Percentiles rank a stretch among this genome's conserved stretches.
phyloP scores from a whole-genome alignment of 23 tunicate genomes.

The Phallusia fumigata region DNA sequence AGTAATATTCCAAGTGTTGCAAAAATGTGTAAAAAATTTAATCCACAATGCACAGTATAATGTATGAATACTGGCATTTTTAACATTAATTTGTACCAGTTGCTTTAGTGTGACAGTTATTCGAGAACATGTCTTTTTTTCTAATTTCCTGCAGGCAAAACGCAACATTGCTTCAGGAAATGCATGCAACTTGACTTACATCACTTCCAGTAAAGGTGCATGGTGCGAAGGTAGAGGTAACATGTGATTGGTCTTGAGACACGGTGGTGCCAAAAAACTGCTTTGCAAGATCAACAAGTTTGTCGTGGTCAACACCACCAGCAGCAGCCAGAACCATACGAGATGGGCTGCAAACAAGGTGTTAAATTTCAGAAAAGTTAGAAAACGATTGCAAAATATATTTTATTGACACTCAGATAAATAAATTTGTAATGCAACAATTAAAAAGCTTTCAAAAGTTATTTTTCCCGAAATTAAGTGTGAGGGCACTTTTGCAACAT shows the following conservation, averaged over 20 bases:
- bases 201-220: constrained; percentile 90
- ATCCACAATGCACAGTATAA: too few relatives aligned
- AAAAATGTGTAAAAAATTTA: too few relatives aligned
- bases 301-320: constrained; percentile 98
- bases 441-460: too few relatives aligned
- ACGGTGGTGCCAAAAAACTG: constrained; percentile 67
- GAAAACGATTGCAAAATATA: neutral
- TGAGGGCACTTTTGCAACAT: too few relatives aligned
- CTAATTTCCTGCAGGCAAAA: neutral
- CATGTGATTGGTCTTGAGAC: neutral
- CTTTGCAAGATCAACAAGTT: constrained; percentile 88
- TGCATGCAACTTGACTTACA: constrained; percentile 18
- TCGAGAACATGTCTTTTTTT: too few relatives aligned
- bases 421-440: too few relatives aligned
- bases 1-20: too few relatives aligned
- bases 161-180: neutral
- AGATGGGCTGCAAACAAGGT: constrained; percentile 60
- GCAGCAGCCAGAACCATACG: constrained; percentile 98
- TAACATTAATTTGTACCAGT: too few relatives aligned
- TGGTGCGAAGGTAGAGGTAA: constrained; percentile 20
- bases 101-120: too few relatives aligned
- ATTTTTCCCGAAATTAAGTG: too few relatives aligned
- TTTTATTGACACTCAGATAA: neutral
- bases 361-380: too few relatives aligned
- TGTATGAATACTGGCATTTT: too few relatives aligned